phyloP scores from a whole-genome alignment of 2,113 vertebrate species.

The Hippocampus mohnikei region DNA sequence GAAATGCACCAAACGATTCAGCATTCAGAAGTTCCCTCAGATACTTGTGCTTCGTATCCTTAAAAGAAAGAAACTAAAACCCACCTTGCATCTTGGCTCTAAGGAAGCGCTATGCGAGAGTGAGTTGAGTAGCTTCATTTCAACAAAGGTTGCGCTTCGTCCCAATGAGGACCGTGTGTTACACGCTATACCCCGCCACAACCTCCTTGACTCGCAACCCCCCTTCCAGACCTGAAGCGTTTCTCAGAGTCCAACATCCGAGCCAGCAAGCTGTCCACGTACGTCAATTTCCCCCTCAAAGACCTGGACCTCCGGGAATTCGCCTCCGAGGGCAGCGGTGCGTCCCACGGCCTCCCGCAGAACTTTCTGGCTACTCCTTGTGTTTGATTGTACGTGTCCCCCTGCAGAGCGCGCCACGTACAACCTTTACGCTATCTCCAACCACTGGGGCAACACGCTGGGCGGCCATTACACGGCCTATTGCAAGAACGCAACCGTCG shows the following conservation, averaged over 20 bases:
- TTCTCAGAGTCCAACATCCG: conserved; percentile 89
- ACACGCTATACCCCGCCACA: too few relatives aligned
- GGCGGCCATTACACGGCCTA: conserved; percentile 96
- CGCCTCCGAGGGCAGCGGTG: conserved; percentile 82
- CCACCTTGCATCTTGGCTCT: background rate
- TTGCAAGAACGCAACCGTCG: conserved; percentile 83
- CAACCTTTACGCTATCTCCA: conserved; percentile 93
- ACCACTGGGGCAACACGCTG: conserved; percentile 91
- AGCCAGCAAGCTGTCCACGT: conserved; percentile 90
- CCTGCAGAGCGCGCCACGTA: conserved; percentile 82
- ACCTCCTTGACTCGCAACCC: conserved; percentile 67
- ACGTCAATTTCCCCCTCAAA: conserved; percentile 89
- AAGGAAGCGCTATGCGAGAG: too few relatives aligned
- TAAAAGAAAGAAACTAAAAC: conserved; percentile 13
- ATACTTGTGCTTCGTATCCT: conserved; percentile 97
- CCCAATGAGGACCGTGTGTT: too few relatives aligned
- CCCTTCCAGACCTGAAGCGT: conserved; percentile 85
- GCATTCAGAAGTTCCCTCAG: conserved; percentile 95
- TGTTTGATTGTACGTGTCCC: conserved; percentile 9
- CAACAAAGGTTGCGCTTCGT: background rate
- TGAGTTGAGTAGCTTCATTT: background rate
- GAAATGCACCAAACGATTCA: conserved; percentile 93
- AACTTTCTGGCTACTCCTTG: background rate
- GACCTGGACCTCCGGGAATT: conserved; percentile 92
- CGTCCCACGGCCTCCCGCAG: conserved; percentile 39